A percentile compares a stretch with the other conserved stretches of the same genome.
These are phyloP conservation scores for Dallia pectoralis DNA, from an alignment of 2,797 vertebrate species.

Conservation along the genomic window DNA sequence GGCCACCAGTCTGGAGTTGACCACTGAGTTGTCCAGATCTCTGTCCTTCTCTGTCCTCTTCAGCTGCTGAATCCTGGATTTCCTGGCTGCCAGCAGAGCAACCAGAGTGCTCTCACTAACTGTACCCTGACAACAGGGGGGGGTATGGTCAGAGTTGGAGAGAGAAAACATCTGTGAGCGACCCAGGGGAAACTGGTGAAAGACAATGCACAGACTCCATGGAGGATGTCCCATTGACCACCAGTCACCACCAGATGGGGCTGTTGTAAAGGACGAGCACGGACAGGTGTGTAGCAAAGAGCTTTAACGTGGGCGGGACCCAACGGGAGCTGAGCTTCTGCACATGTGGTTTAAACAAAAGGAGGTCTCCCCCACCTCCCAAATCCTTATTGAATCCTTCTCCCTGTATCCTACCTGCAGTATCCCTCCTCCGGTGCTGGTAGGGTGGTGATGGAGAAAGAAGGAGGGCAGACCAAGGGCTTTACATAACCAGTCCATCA, in stretches of 20 bases:
- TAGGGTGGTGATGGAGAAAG: slow-evolving; percentile 86
- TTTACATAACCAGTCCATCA: slow-evolving; percentile 97
- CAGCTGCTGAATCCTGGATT: slow-evolving; percentile 87
- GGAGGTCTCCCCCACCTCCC: too few relatives aligned
- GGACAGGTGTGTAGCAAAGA: background rate
- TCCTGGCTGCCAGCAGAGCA: slow-evolving; percentile 89
- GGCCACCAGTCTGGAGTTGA: slow-evolving; percentile 88
- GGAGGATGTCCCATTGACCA: too few relatives aligned
- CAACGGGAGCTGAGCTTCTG: too few relatives aligned
- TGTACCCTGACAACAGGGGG: slow-evolving; percentile 76
- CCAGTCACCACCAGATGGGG: background rate
- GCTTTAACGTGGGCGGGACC: too few relatives aligned
- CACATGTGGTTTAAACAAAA: too few relatives aligned
- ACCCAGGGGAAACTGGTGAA: background rate
- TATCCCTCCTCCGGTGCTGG: slow-evolving; percentile 88
- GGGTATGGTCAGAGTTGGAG: background rate
- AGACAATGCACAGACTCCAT: too few relatives aligned
- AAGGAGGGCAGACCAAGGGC: slow-evolving; percentile 89
- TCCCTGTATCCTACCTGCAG: slow-evolving; percentile 78
- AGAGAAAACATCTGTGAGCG: background rate
- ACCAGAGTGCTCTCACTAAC: slow-evolving; percentile 94
- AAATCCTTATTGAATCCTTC: too few relatives aligned
- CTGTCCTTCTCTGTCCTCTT: slow-evolving; percentile 56
- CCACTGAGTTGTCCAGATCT: slow-evolving; percentile 79
- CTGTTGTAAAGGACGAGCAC: background rate